Evolutionary conservation across 2,888 invertebrate genomes (phyloP).

Genomic region (Resseliella maxima): DNA sequence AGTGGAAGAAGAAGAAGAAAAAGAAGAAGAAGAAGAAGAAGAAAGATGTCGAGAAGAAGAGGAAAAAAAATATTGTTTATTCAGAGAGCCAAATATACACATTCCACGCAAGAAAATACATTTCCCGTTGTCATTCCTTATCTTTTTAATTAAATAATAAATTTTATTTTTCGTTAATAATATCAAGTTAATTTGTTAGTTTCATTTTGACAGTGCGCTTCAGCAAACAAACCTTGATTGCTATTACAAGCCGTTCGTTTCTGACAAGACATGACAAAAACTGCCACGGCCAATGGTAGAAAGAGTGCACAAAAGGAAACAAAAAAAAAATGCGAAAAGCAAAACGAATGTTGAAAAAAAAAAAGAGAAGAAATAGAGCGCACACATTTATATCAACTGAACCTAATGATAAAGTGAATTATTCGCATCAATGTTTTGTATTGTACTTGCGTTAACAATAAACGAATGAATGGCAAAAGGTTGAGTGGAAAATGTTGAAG

Average conservation of each 20-base stretch:
- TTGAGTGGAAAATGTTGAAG: background rate
- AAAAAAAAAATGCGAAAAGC: too few species aligned
- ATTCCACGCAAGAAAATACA: background rate
- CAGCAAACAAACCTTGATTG: background rate
- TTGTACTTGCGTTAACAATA: too few species aligned
- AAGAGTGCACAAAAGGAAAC: background rate
- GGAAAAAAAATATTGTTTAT: background rate
- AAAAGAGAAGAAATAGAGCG: background rate
- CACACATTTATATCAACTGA: background rate
- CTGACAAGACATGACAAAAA: background rate
- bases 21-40: background rate
- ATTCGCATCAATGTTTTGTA: conserved; percentile 3
- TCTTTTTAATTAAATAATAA: conserved; percentile 53
- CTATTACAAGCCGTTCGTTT: conserved; percentile 30
- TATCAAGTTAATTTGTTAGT: conserved; percentile 53
- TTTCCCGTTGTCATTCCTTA: background rate
- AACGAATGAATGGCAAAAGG: background rate
- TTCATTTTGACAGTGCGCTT: conserved; percentile 5
- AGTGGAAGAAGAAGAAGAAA: background rate
- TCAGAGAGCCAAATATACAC: background rate
- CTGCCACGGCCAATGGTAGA: too few species aligned
- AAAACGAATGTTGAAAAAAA: background rate
- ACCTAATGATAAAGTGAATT: conserved; percentile 33
- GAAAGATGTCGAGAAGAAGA: background rate
- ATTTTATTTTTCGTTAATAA: conserved; percentile 53